Base-by-base conservation (phyloP, 2,888 invertebrate species). In the Escarpia spicata region DNA sequence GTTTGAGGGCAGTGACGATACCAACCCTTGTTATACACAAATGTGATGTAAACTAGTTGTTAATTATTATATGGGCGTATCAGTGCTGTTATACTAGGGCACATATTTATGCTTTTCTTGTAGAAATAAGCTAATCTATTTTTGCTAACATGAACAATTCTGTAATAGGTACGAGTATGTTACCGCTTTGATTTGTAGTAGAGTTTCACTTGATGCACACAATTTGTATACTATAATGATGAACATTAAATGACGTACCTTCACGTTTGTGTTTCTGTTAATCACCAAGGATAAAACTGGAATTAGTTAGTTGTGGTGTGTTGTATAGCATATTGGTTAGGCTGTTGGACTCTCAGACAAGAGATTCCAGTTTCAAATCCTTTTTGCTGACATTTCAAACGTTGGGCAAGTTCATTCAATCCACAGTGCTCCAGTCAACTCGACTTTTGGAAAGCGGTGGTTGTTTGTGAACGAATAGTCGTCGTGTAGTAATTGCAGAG, bases 281-380 rank as follows among this genome's bases (percentile, higher is more conserved):
- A 75, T 75, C 6, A 75, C 6, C 6, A 26, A 6, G 26, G 26
- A 75, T 15, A 15, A 52, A 52, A 52, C 52, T 2, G 52, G 52
- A 52, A 52, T 52, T 52, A 9, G 9, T 12, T 45, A 45, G 45
- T 45, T 45, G 10, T 52, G 9, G 52, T 9, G 52, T 9, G 9
- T 15, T 12, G 15, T 52, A 15, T 52, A 37, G 37, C 37, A 52
- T 52, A 2, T 9, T 52, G 52, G 52, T 2, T 52, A 52, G 9
- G 10, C 15, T 15, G 12, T 52, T 52, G 52, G 3, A 19, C 90
- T 90, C 92, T 90, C 43, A 19, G 89, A 60, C 43, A 26, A 89
- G 43, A 43, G 60, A 43, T 44, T 31, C 90, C 92, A 43, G n/a
- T 90, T 92, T 15, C 92, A 43, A 15, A 75, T 92, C 90, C 45